These are phyloP conservation scores for Anodontia alba DNA, from an alignment of 2,888 invertebrate species.

Conservation along the genomic window DNA sequence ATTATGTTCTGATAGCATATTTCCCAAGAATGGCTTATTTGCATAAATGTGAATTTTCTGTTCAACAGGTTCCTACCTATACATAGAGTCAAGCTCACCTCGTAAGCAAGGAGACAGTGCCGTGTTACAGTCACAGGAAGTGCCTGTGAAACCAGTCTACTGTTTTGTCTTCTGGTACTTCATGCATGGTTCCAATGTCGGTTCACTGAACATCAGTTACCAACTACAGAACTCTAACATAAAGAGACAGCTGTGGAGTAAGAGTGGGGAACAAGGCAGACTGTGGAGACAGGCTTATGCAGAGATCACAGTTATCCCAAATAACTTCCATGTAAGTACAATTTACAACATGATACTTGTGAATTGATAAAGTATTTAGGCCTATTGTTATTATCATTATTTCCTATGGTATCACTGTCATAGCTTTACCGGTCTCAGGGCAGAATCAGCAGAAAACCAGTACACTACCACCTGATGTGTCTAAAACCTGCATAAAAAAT, in stretches of 20 bases:
- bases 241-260: slow-evolving; percentile 50
- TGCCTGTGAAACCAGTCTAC: slow-evolving; percentile 58
- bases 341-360: no score
- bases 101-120: slow-evolving; percentile 70
- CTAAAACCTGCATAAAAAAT: no score
- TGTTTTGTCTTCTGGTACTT: slow-evolving; percentile 82
- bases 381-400: neutral
- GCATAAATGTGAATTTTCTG: no score
- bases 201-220: slow-evolving; percentile 72
- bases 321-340: slow-evolving; percentile 68
- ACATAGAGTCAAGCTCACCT: slow-evolving; percentile 74
- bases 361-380: no score
- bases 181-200: slow-evolving; percentile 78
- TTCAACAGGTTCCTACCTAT: slow-evolving; percentile 77
- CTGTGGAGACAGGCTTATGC: slow-evolving; percentile 73
- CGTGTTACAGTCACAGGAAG: slow-evolving; percentile 69
- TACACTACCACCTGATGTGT: no score
- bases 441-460: no score
- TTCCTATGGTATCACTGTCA: no score
- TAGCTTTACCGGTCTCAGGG: neutral
- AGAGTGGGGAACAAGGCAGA: slow-evolving; percentile 71
- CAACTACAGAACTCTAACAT: slow-evolving; percentile 34
- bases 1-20: no score
- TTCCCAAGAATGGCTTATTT: no score
- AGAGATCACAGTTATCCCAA: slow-evolving; percentile 57